Conservation (phyloP, 2,888 invertebrate species). For the Drosophila cognata region DNA sequence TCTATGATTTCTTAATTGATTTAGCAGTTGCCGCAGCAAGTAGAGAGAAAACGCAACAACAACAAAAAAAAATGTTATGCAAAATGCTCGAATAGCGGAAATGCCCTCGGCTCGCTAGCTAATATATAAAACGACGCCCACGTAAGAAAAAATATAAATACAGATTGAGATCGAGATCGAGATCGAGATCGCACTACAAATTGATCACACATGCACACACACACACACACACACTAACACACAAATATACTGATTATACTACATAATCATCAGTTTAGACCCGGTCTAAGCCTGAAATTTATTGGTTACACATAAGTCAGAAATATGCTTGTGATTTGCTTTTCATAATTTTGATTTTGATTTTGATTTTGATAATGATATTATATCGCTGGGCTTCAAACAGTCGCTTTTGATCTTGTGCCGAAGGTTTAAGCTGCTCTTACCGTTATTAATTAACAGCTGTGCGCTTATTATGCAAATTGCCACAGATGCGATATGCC, state of each 20-base stretch:
- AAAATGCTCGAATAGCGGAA: slow-evolving; percentile 49
- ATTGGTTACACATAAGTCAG: slow-evolving; percentile 13
- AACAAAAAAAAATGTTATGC: slow-evolving; percentile 18
- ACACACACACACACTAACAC: slow-evolving; percentile 6
- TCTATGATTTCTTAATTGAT: slow-evolving; percentile 76
- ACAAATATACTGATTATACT: not conserved
- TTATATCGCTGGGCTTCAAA: slow-evolving; percentile 19
- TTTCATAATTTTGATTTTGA: slow-evolving; percentile 13
- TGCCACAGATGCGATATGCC: slow-evolving; percentile 60
- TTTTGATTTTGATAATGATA: slow-evolving; percentile 13
- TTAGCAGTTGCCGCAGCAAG: slow-evolving; percentile 50
- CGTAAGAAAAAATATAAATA: slow-evolving; percentile 9
- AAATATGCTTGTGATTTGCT: slow-evolving; percentile 30
- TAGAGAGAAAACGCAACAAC: slow-evolving; percentile 26
- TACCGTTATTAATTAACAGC: slow-evolving; percentile 80
- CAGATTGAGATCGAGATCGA: slow-evolving; percentile 14
- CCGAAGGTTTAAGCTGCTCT: slow-evolving; percentile 66
- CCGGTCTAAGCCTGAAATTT: slow-evolving; percentile 27
- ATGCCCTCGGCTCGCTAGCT: slow-evolving; percentile 50
- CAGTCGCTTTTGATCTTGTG: slow-evolving; percentile 63
- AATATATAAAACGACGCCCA: slow-evolving; percentile 42
- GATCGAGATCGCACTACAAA: slow-evolving; percentile 36
- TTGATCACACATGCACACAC: slow-evolving; percentile 35
- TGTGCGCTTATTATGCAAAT: slow-evolving; percentile 79
- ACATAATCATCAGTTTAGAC: not conserved